phyloP scores from a whole-genome alignment of 2,888 invertebrate species.

The Gortyna flavago region DNA sequence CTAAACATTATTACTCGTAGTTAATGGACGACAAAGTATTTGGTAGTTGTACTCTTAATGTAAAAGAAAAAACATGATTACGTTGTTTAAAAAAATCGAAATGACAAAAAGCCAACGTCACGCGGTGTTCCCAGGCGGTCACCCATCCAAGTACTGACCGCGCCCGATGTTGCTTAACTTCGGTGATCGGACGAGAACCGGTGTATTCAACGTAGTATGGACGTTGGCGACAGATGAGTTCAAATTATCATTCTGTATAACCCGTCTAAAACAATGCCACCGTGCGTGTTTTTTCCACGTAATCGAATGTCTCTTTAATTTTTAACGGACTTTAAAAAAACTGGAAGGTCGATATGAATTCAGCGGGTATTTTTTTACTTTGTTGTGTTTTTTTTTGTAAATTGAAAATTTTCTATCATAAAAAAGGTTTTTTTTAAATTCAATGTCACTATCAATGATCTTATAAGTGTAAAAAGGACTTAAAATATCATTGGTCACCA shows the following conservation, averaged over 20 bases:
- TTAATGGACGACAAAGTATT: no score
- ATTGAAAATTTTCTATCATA: background rate
- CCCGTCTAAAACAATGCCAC: background rate
- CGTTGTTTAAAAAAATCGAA: background rate
- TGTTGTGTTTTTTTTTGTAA: background rate
- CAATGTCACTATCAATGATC: no score
- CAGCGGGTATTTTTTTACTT: background rate
- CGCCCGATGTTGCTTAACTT: constrained; percentile 80
- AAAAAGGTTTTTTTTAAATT: background rate
- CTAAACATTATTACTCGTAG: no score
- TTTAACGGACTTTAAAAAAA: background rate
- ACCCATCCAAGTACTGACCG: constrained; percentile 84
- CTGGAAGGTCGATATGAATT: background rate
- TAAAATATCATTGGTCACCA: no score
- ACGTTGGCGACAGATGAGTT: constrained; percentile 65
- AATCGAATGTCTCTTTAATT: background rate
- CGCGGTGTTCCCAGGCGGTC: constrained; percentile 83
- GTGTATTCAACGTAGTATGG: constrained; percentile 86
- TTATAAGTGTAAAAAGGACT: no score
- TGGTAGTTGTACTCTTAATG: no score
- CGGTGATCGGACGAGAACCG: constrained; percentile 71
- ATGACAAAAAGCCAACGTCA: constrained; percentile 62
- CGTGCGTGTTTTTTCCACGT: background rate
- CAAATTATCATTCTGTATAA: background rate
- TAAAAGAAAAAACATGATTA: background rate